Base-by-base conservation (phyloP, 35 echinoderm and acorn worm genomes). In the Heliocidaris erythrogramma region DNA sequence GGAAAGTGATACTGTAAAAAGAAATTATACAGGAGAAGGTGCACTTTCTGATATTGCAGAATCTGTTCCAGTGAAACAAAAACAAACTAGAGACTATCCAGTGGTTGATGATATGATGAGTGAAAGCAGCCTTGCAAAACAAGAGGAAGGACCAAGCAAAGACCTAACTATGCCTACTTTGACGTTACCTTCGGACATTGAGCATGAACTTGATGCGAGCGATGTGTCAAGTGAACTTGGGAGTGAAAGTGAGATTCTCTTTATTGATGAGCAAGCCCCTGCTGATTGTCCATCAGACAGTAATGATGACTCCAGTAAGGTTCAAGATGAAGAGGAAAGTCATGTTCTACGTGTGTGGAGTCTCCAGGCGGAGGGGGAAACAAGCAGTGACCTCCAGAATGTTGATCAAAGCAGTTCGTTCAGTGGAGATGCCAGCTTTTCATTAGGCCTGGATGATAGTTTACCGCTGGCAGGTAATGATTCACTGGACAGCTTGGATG, bases 261-360 rank as follows among this genome's bases (percentile, higher is more conserved):
- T 89, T 14, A 89, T 89, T 48, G 87, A 89, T 89, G 87, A 89
- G 47, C 31, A 48, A 47, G 87, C 14, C 17, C 87, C 47, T 47
- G 12, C 17, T 89, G 32, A 89, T 89, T n/a, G 18, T 47, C 30
- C 87, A 89, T 42, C 52, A 56, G 7, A 12, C 14, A 56, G 27
- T 7, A 7, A 78, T 78, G 65, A 78, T 7, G 27, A n/a, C 21
- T 7, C 21, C 27, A 78, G 18, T 78, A n/a, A n/a, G 65, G 65
- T 78, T 17, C 30, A 47, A 24, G 31, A 89, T 89, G 87, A 89
- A 89, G 87, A 89, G 87, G 87, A 48, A 42, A 24, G 31, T 32
- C 87, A 48, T 32, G 87, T 89, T n/a, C 87, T 89, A 89, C 87
- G 87, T 89, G 87, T 89, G 31, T 89, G 87, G 87, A 89, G 87